Evolutionary conservation across 2,797 vertebrate genomes (phyloP).

Genomic region (Epinephelus malabaricus): DNA sequence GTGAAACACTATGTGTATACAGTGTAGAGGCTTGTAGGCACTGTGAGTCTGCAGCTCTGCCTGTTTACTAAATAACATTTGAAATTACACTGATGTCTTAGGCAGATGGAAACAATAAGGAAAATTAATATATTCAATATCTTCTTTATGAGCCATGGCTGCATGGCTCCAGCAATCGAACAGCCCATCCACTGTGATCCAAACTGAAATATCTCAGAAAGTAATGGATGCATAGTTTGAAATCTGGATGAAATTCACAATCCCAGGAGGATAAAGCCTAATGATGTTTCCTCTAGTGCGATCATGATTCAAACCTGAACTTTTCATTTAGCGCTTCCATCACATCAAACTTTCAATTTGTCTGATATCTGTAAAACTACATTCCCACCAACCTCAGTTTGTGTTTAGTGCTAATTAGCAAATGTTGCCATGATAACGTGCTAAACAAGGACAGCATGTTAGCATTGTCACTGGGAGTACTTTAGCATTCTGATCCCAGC

Average conservation of each 20-base stretch:
- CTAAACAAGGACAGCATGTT: too few relatives aligned
- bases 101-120: neutral
- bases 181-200: neutral
- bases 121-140: neutral
- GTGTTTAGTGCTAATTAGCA: too few relatives aligned
- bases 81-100: neutral
- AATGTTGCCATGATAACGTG: too few relatives aligned
- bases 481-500: too few relatives aligned
- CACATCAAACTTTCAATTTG: neutral
- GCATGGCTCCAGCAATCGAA: neutral
- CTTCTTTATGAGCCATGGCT: neutral
- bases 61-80: neutral
- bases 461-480: too few relatives aligned
- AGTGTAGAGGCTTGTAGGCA: neutral
- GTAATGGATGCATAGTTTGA: too few relatives aligned
- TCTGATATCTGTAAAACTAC: neutral
- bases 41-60: neutral
- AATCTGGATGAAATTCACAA: neutral
- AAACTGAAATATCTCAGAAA: neutral
- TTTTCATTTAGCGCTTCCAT: neutral
- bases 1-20: neutral
- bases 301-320: neutral
- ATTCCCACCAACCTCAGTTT: neutral
- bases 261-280: neutral
- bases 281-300: neutral